Conservation (phyloP, 1,140 invertebrate genomes). For the Zaprionus davidi region DNA sequence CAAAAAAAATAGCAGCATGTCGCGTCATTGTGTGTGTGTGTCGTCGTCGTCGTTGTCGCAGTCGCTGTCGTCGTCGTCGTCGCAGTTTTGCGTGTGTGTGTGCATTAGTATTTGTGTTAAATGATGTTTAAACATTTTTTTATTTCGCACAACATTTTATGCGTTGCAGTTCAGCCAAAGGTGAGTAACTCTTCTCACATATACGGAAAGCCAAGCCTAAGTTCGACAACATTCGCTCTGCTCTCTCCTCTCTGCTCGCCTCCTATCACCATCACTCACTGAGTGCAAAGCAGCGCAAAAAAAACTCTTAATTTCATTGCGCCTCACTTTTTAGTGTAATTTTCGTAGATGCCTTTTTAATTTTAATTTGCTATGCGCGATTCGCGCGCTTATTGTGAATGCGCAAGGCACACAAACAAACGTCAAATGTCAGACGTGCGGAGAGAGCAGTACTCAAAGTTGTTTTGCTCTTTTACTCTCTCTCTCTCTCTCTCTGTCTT, state of each 20-base stretch:
- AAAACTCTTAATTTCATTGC: conserved; percentile 43
- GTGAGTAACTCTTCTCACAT: conserved; percentile 64
- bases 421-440: conserved; percentile 74
- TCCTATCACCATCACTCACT: too few species aligned
- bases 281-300: neutral
- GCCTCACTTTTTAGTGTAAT: conserved; percentile 32
- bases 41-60: conserved; percentile 38
- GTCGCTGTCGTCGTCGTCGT: conserved; percentile 26
- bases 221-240: conserved; percentile 46
- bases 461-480: conserved; percentile 8
- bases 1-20: conserved; percentile 48
- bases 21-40: conserved; percentile 43
- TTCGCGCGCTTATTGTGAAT: conserved; percentile 70
- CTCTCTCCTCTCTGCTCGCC: conserved; percentile 4
- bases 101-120: conserved; percentile 68
- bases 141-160: conserved; percentile 60
- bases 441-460: conserved; percentile 43
- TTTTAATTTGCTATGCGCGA: conserved; percentile 79
- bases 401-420: conserved; percentile 68
- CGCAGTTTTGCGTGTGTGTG: conserved; percentile 44
- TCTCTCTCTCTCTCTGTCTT: conserved; percentile 28
- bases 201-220: conserved; percentile 40
- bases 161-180: conserved; percentile 57
- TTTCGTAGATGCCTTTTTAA: conserved; percentile 63
- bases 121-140: conserved; percentile 74